Percentiles rank a stretch among this genome's conserved stretches.
Evolutionary conservation across 2,888 invertebrate species (phyloP).

Genomic region (Sabellastarte sp.): DNA sequence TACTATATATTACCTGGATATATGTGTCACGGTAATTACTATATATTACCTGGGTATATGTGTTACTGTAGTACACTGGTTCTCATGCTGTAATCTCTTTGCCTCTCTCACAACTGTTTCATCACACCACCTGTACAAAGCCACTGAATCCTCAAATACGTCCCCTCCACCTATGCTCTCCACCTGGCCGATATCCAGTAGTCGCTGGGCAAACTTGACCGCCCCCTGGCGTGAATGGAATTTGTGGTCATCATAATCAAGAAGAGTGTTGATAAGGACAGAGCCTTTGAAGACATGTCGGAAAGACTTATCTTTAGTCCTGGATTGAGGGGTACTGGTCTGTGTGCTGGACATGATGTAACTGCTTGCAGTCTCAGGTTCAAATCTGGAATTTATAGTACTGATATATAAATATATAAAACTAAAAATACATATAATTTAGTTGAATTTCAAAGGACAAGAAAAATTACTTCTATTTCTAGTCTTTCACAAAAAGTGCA

Average conservation of each 20-base stretch:
- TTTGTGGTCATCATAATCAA: slow-evolving; percentile 40
- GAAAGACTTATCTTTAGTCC: background rate
- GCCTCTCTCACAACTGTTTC: slow-evolving; percentile 19
- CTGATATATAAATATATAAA: no score
- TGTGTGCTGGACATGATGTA: no score
- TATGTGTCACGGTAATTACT: no score
- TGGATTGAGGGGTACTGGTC: no score
- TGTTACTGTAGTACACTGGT: background rate
- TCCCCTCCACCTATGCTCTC: slow-evolving; percentile 41
- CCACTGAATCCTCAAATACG: slow-evolving; percentile 49
- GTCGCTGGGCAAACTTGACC: slow-evolving; percentile 41
- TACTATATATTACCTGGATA: no score
- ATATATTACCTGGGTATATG: background rate
- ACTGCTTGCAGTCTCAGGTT: no score
- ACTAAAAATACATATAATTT: no score
- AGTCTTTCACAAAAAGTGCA: no score
- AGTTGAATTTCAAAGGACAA: no score
- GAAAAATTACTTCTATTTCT: no score
- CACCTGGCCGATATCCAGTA: slow-evolving; percentile 46
- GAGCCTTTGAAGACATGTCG: slow-evolving; percentile 47
- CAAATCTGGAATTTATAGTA: no score
- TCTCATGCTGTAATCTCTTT: background rate
- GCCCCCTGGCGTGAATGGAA: slow-evolving; percentile 43
- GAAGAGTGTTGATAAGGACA: slow-evolving; percentile 45
- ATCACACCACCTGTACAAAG: slow-evolving; percentile 37